Evolutionary conservation across 2,113 vertebrate genomes (phyloP), one percentile per base, ranked within the genome.

Genomic region (Cyphomyrus discorhynchus): DNA sequence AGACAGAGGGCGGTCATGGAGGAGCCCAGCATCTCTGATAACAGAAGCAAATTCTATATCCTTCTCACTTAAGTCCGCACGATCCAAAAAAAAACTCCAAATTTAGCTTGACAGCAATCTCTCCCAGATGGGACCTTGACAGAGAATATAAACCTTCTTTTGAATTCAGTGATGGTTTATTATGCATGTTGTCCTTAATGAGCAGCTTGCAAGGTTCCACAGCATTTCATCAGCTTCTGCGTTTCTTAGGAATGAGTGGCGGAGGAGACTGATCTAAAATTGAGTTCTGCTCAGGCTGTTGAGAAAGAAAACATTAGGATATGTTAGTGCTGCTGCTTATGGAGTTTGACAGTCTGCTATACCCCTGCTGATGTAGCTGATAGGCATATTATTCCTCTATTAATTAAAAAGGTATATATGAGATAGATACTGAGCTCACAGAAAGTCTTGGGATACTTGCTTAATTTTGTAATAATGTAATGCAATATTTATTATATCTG

Each of bases 231-330:
- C 92, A 93, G 91, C 90, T 95, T 86, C 93, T 93, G 35, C 90
- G 92, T 91, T 96, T 94, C 93, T 96, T 96, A 0, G 96, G 96
- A 52, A 94, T 90, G 62, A 93, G 83, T 0, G 94, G 95, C 89
- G 95, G 95, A 9, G 93, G 91, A 35, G 92, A 62, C 21, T 91
- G 93, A 77, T 92, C 94, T 88, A 89, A 84, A 82, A 91, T 49
- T 10, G 90, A 0, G 53, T 93, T 91, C 92, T 93, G 93, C 89
- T 96, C 95, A 39, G 95, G 94, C 97, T 97, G 92, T 47, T 53
- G 84, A 89, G 50, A 90, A 27, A 90, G 86, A 90, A 62, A 5
- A 70, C 86, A 31, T 70, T 2, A 52, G 47, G 27, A 42, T 87
- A 42, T 47, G 46, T 53, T 35, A 52, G 49, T 19, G 85, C 27